These are phyloP conservation scores for Pegoplata infirma DNA, from an alignment of 2,888 invertebrate species.

Conservation along the genomic window DNA sequence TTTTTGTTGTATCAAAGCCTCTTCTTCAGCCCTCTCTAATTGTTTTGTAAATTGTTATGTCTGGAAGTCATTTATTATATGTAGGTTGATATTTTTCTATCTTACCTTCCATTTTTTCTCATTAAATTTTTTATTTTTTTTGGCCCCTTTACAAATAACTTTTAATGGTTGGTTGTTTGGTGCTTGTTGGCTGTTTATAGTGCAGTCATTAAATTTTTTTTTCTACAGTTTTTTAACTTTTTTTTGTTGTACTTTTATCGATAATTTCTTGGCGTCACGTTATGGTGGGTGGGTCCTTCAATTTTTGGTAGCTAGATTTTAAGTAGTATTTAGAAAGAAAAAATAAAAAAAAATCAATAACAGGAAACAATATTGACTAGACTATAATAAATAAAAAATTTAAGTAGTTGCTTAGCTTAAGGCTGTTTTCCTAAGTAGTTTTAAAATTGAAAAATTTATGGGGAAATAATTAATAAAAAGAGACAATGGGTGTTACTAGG, in stretches of 20 bases:
- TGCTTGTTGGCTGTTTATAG: constrained; percentile 40
- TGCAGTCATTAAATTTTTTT: constrained; percentile 38
- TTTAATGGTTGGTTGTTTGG: constrained; percentile 48
- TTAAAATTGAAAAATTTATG: not conserved
- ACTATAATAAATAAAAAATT: constrained; percentile 3
- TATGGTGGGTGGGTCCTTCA: not conserved
- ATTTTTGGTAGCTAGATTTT: not conserved
- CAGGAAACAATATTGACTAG: constrained; percentile 17
- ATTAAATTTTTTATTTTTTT: constrained; percentile 18
- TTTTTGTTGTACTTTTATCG: constrained; percentile 32
- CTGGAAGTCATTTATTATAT: constrained; percentile 34
- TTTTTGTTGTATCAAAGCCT: not conserved
- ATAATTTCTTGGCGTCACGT: constrained; percentile 33
- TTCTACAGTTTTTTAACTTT: constrained; percentile 2
- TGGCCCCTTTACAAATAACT: constrained; percentile 40
- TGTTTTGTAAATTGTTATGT: constrained; percentile 28
- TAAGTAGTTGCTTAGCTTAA: not conserved
- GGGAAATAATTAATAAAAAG: no score
- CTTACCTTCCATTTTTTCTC: not conserved
- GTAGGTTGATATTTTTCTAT: constrained; percentile 12
- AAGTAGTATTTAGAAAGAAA: not conserved
- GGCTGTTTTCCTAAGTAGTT: not conserved
- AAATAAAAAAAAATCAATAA: constrained; percentile 12
- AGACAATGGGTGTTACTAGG: no score
- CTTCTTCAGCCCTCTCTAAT: not conserved